These are phyloP conservation scores for Euphonia xanthogaster DNA, from an alignment of 2,797 vertebrate genomes.

Conservation along the genomic window DNA sequence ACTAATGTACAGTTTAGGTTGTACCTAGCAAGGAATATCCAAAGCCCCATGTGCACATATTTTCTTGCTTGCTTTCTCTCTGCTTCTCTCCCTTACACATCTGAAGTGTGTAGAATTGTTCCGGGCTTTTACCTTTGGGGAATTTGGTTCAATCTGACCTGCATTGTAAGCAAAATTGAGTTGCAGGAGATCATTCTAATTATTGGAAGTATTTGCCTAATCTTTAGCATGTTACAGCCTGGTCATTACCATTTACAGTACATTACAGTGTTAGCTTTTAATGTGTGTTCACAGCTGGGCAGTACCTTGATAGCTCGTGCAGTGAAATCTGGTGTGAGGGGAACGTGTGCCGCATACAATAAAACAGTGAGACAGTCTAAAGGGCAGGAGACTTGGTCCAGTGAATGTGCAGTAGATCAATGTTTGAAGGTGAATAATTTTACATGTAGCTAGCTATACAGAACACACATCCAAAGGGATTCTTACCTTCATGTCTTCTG, in stretches of 20 bases:
- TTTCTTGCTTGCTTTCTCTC: accelerated
- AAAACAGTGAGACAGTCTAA: not conserved
- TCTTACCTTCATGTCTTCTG: not conserved
- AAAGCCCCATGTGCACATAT: not conserved
- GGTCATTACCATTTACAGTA: not conserved
- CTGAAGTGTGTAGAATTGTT: not conserved
- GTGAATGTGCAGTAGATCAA: not conserved
- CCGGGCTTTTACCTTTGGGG: not conserved
- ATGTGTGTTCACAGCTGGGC: not conserved
- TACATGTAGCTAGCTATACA: not conserved
- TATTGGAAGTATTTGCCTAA: not conserved
- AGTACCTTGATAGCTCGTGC: not conserved
- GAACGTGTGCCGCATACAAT: not conserved
- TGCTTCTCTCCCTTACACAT: not conserved
- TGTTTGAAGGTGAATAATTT: not conserved
- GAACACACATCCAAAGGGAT: not conserved
- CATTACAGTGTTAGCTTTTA: not conserved
- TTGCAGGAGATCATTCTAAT: not conserved
- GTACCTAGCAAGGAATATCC: not conserved
- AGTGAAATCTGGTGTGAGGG: not conserved
- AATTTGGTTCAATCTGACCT: not conserved
- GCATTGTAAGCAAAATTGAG: not conserved
- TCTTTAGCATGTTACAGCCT: not conserved
- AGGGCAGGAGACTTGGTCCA: not conserved
- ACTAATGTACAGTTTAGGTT: not conserved